phyloP scores from a whole-genome alignment of 2,797 vertebrate species.

The Dicrostonyx torquatus region DNA sequence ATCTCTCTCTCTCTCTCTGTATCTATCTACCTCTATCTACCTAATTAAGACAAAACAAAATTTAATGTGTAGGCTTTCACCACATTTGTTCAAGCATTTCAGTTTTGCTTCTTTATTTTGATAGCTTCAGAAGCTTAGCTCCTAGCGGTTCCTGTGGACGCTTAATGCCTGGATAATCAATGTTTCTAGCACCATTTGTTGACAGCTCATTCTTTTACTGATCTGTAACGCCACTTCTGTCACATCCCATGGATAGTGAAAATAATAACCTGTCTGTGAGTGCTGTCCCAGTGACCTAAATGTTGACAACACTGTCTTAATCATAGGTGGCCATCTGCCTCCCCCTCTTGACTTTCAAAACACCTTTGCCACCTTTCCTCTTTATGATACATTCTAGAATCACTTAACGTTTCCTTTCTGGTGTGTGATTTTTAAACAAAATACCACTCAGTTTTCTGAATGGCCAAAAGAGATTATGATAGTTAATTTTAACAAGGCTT shows the following conservation, averaged over 20 bases:
- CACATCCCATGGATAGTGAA: neutral
- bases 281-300: neutral
- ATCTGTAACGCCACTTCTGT: neutral
- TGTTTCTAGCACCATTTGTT: neutral
- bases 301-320: conserved; percentile 26
- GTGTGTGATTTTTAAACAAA: neutral
- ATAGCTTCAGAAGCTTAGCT: neutral
- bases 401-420: neutral
- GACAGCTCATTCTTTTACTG: neutral
- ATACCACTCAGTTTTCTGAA: conserved; percentile 48
- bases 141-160: neutral
- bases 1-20: too few species aligned
- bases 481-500: conserved; percentile 32
- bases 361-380: conserved; percentile 27
- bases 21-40: too few species aligned
- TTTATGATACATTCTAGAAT: conserved; percentile 27
- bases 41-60: neutral
- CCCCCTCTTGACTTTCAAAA: neutral
- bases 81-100: conserved; percentile 26
- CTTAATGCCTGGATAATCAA: neutral
- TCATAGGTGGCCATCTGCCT: neutral
- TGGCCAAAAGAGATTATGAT: conserved; percentile 15
- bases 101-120: neutral
- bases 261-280: neutral
- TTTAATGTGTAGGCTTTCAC: neutral